Evolutionary conservation across 2,113 vertebrate species (phyloP), one percentile per base, ranked within the genome.

Genomic region (Dinomys branickii): DNA sequence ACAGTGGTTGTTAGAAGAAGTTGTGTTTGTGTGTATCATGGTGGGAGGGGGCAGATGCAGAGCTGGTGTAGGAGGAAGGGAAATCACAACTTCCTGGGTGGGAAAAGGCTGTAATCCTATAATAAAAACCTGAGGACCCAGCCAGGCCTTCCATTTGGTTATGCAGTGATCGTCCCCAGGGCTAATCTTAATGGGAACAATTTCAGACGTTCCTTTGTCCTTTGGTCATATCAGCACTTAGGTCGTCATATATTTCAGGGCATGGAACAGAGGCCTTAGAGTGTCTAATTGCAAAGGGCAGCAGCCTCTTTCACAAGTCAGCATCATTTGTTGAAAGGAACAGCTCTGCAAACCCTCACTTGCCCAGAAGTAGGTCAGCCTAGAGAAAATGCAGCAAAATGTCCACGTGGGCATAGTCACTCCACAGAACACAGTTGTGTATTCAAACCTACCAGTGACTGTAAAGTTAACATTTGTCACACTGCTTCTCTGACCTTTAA

Each of bases 131-230:
- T 3, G 44, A 28, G 71, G 52, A 30, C 89, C 50, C 1, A 1
- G 44, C 61, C 56, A 59, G 86, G 59, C 61, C 58, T 54, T 65
- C 88, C 22, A 2, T 75, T 71, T 17, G 73, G 67, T n/a, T 58
- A 38, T 81, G 38, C 19, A 20, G 71, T 5, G n/a, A 19, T 52
- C 50, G 38, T 58, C 94, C 58, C 58, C 16, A 26, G 92, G 95
- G 94, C 94, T 90, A 84, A 41, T 94, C 96, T 97, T 88, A 96
- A 93, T 91, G 94, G 97, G 91, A 69, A 71, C 50, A 22, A 7
- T 95, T 87, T 94, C 44, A 69, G 41, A 5, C 0, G 0, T 22
- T 87, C n/a, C 89, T 14, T 59, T 10, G n/a, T 90, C 65, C 89
- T 94, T 41, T 85, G 97, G 56, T 73, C 80, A 24, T 61, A 65